Evolutionary conservation across 2,888 invertebrate genomes (phyloP), one percentile per base, ranked within the genome.

Genomic region (Nymphalis c-album): DNA sequence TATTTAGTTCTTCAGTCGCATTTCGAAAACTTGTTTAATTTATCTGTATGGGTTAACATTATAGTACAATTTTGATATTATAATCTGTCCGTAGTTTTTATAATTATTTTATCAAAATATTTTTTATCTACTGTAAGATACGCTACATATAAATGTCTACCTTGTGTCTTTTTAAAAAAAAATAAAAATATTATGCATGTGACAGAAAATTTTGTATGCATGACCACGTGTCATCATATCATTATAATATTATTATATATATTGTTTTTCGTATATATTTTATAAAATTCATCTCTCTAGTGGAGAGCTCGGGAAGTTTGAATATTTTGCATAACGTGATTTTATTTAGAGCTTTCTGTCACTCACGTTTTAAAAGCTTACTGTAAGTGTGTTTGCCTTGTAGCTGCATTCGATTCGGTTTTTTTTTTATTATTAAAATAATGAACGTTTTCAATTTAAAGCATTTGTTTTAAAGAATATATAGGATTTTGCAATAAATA

Each of bases 231-330:
- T 86, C 85, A 84, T 84, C 79, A 82, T 83, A 81, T 75, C 50
- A 67, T 74, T 68, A 78, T 70, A 73, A 75, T 79, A 78, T 79
- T 82, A 76, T 80, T 76, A 31, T 31, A 31, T 31, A 31, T 31
- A 6, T 76, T 72, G n/a, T 76, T 71, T 79, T 76, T 78, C 76
- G 50, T 70, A 67, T 70, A 66, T 78, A 74, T 77, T 78, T 79
- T 76, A 80, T 84, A 60, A 62, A 79, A 81, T 75, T 86, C 40
- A 84, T 80, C 91, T 92, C 91, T 90, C 90, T 88, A 85, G 92
- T 92, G 92, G 91, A 91, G 91, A 91, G 90, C 92, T 92, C 91
- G 86, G 91, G 91, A 92, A 92, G 92, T 80, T 76, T 77, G 80
- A 91, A 90, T 76, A 77, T 81, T 82, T 81, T 83, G 80, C 80